These are phyloP conservation scores for Ennomos erosarius DNA, from an alignment of 2,888 invertebrate genomes.

Conservation along the genomic window DNA sequence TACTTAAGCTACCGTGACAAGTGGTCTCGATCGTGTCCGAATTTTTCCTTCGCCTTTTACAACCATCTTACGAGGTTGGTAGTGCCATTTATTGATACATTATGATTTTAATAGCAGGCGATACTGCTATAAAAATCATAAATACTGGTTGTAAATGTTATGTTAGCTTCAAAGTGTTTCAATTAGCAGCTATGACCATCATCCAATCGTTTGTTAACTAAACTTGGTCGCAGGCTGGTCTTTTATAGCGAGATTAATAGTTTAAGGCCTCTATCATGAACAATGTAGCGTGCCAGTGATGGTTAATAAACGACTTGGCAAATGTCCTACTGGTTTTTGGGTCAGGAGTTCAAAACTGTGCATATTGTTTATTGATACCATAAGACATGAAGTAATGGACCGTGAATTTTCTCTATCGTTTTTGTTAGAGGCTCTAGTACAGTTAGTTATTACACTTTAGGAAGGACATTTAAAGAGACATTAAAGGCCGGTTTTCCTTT, in stretches of 20 bases:
- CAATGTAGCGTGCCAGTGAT: conserved; percentile 43
- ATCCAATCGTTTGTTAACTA: conserved; percentile 61
- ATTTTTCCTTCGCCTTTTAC: too few species aligned
- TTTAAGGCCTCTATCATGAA: conserved; percentile 54
- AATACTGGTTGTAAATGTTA: too few species aligned
- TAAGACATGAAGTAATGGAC: conserved; percentile 11
- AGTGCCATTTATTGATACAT: too few species aligned
- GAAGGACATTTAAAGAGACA: too few species aligned
- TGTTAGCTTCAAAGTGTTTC: conserved; percentile 11
- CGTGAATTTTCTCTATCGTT: neutral
- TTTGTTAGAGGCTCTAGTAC: neutral
- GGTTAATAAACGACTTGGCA: conserved; percentile 42
- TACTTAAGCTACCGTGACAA: too few species aligned
- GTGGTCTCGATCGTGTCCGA: too few species aligned
- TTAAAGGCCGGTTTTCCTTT: too few species aligned
- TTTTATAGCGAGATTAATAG: conserved; percentile 64
- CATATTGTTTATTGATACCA: conserved; percentile 12
- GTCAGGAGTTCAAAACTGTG: conserved; percentile 15
- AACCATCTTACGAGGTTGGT: too few species aligned
- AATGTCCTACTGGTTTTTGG: conserved; percentile 26
- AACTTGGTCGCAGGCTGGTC: conserved; percentile 50
- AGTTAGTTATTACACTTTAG: too few species aligned
- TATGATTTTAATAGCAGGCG: too few species aligned
- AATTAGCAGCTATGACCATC: conserved; percentile 48
- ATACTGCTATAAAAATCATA: too few species aligned